Evolutionary conservation across 1,140 invertebrate genomes (phyloP), one percentile per base, ranked within the genome.

Genomic region (Capitella teleta): DNA sequence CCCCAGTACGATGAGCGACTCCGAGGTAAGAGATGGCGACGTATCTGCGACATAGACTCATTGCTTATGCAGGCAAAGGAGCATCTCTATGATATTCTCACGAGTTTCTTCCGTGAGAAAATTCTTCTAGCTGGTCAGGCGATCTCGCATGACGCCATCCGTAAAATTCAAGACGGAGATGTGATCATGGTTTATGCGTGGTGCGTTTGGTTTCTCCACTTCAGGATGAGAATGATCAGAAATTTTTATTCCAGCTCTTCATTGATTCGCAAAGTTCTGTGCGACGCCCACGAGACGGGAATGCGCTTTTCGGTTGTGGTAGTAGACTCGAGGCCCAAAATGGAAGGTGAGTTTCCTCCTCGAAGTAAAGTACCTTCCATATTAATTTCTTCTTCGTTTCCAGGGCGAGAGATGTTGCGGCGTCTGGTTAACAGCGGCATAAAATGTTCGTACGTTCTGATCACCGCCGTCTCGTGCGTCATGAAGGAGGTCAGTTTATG

Each of bases 171-270:
- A 0, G 74, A 87, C 58, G 82, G 80, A 14, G 89, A 95, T 76
- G 82, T 85, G 16, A 85, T 96, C 59, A 72, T 95, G n/a, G 90
- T 85, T 21, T 95, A 85, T 74, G 86, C 85, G 62, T 87, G 82
- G 82, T 86, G 71, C 75, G 78, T 73, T 28, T 16, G 25, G 12
- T 16, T 6, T 19, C n/a, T 21, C 21, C 28, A 5, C 6, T 3
- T 45, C 8, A 2, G n/a, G 19, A 3, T 23, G 3, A 25, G 23
- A 45, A 24, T n/a, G 10, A 6, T 28, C 18, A 8, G 2, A 51
- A 5, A 53, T 52, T 47, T 53, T 50, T 54, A 62, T 76, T 76
- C 40, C 61, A 86, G 84, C 64, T 94, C 89, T 1, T 88, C 86
- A 0, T 70, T 93, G 8, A 80, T 93, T 24, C 76, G 79, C 57